Conservation (phyloP, 2,888 invertebrate genomes). For the Timema podura region DNA sequence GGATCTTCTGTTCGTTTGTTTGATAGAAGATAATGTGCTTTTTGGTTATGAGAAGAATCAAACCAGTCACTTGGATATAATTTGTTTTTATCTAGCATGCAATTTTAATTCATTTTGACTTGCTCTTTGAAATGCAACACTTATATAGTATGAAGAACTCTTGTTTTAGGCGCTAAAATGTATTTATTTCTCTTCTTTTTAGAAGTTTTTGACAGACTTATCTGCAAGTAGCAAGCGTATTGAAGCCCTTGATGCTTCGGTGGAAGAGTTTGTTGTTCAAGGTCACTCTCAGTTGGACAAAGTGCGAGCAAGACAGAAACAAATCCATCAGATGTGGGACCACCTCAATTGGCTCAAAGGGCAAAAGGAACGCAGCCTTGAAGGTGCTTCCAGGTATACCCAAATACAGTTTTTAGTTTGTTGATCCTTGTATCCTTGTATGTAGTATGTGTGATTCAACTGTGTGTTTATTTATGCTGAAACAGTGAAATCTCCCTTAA, state of each 20-base stretch:
- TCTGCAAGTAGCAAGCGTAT: slow-evolving; percentile 90
- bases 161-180: no score
- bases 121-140: no score
- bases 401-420: background rate
- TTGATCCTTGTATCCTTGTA: background rate
- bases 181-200: slow-evolving; percentile 34
- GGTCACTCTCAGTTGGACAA: slow-evolving; percentile 85
- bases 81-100: no score
- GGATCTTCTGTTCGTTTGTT: no score
- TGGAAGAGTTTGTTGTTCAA: slow-evolving; percentile 75
- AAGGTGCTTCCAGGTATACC: slow-evolving; percentile 76
- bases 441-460: background rate
- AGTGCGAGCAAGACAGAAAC: slow-evolving; percentile 69
- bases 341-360: slow-evolving; percentile 78
- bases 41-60: no score
- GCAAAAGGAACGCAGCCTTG: slow-evolving; percentile 85
- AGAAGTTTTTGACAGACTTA: slow-evolving; percentile 92
- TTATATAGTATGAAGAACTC: no score
- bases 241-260: slow-evolving; percentile 82
- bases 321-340: slow-evolving; percentile 88
- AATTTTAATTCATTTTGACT: no score
- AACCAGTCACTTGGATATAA: no score
- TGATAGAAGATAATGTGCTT: no score
- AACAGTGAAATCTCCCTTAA: no score
- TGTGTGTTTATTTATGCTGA: background rate